These are phyloP conservation scores for Artemisiospiza belli DNA, from an alignment of 2,113 vertebrate species.

Conservation along the genomic window DNA sequence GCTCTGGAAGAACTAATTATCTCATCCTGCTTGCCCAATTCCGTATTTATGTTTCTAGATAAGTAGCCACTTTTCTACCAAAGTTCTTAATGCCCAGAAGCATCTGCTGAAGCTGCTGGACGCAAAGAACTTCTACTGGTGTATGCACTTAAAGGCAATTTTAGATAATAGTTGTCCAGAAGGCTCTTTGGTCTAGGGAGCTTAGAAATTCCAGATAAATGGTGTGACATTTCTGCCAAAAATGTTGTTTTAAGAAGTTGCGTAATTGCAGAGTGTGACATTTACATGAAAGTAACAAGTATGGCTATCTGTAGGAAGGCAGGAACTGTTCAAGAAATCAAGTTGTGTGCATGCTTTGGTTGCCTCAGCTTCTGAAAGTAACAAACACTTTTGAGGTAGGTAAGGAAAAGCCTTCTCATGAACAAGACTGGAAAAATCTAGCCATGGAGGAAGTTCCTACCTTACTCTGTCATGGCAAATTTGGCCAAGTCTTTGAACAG, in stretches of 20 bases:
- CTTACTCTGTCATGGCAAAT: background rate
- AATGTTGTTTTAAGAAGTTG: background rate
- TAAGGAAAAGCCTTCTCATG: background rate
- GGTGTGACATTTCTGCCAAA: background rate
- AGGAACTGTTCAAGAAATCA: background rate
- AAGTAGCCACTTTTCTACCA: background rate
- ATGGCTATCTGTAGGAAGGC: background rate
- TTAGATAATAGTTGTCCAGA: background rate
- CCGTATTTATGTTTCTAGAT: background rate
- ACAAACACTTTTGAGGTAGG: background rate
- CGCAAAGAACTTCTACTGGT: background rate
- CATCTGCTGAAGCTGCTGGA: background rate
- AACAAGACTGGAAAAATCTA: background rate
- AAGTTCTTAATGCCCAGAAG: background rate
- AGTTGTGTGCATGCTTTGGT: background rate
- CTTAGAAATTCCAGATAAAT: background rate
- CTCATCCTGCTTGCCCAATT: background rate
- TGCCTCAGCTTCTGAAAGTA: background rate
- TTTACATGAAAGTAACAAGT: background rate
- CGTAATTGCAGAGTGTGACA: background rate
- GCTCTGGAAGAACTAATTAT: background rate
- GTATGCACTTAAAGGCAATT: background rate
- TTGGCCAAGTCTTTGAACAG: background rate
- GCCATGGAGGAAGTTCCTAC: background rate
- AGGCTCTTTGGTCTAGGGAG: background rate